A percentile compares a stretch with the other conserved stretches of the same genome.
Evolutionary conservation across 2,113 vertebrate genomes (phyloP).

Genomic region (Thalassarche chlororhynchos): DNA sequence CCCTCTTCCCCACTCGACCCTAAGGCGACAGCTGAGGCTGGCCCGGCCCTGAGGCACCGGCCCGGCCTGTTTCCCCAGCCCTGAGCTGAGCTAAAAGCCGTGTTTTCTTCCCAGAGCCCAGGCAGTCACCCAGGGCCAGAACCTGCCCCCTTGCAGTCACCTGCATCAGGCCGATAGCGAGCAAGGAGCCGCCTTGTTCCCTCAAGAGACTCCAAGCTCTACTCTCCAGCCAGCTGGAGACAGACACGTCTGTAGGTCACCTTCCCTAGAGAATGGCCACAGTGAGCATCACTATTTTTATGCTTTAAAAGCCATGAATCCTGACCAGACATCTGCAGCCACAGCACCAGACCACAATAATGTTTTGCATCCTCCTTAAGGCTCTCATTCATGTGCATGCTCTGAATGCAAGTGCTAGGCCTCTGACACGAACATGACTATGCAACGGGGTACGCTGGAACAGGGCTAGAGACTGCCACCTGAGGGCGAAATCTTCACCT

Average conservation of each 20-base stretch:
- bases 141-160: neutral
- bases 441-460: accelerated
- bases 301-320: neutral
- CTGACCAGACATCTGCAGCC: neutral
- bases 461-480: neutral
- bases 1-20: neutral
- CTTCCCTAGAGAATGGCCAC: neutral
- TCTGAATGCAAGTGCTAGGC: neutral
- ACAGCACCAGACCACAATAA: neutral
- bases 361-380: too few relatives aligned
- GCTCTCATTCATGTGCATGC: accelerated
- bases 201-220: neutral
- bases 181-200: neutral
- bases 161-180: neutral
- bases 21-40: neutral
- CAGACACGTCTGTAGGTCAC: neutral
- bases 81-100: neutral
- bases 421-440: accelerated
- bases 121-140: neutral
- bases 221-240: neutral
- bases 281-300: neutral
- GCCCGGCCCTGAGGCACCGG: too few relatives aligned
- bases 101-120: neutral
- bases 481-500: neutral
- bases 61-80: neutral